Evolutionary conservation across 2,797 vertebrate species (phyloP).

Genomic region (Spondyliosoma cantharus): DNA sequence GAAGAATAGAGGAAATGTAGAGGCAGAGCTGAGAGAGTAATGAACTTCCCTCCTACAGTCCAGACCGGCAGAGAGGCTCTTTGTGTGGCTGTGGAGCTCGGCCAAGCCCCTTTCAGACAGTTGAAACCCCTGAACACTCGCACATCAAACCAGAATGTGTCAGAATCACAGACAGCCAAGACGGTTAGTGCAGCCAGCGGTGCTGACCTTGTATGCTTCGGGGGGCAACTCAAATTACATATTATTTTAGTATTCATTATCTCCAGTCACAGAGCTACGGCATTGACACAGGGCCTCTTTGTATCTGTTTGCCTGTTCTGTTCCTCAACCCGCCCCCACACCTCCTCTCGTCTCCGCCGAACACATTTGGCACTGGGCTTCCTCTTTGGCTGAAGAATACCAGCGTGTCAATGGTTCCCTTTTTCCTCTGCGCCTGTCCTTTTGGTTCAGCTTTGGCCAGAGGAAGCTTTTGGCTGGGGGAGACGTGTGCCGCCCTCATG

Average conservation of each 20-base stretch:
- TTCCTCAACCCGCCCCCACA: conserved; percentile 45
- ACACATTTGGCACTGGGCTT: conserved; percentile 74
- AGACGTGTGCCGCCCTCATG: conserved; percentile 66
- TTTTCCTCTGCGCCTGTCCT: conserved; percentile 63
- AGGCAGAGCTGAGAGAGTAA: conserved; percentile 59
- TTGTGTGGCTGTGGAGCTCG: conserved; percentile 74
- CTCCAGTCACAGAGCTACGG: conserved; percentile 52
- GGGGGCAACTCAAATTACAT: conserved; percentile 68
- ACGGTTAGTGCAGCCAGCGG: conserved; percentile 50
- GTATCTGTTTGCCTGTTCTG: conserved; percentile 72
- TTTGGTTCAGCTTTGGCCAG: conserved; percentile 64
- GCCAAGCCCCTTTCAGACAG: conserved; percentile 64
- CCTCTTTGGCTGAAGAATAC: conserved; percentile 78
- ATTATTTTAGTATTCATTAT: conserved; percentile 80
- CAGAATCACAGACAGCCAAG: conserved; percentile 64
- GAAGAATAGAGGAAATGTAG: conserved; percentile 72
- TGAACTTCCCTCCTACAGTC: conserved; percentile 75
- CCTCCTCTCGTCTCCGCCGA: conserved; percentile 67
- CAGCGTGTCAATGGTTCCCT: conserved; percentile 76
- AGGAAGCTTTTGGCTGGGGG: conserved; percentile 63
- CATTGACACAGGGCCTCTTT: conserved; percentile 78
- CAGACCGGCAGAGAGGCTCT: conserved; percentile 75
- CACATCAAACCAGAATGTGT: conserved; percentile 74
- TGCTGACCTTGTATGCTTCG: conserved; percentile 61
- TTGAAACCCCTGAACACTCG: conserved; percentile 62